Evolutionary conservation across 2,888 invertebrate genomes (phyloP).

Genomic region (Drosophila paranaensis): DNA sequence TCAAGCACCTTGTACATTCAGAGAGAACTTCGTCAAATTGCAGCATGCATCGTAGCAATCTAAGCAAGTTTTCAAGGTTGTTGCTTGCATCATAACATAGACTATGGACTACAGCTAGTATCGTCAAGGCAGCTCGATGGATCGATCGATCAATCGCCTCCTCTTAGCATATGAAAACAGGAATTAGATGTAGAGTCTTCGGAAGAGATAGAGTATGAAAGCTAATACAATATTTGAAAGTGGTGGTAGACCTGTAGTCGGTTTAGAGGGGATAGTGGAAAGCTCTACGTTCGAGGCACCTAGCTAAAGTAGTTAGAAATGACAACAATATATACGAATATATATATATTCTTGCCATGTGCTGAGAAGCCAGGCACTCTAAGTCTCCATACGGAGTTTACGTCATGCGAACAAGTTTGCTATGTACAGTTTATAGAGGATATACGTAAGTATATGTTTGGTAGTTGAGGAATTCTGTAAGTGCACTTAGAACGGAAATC

Average conservation of each 20-base stretch:
- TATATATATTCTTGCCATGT: neutral
- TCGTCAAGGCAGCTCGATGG: slow-evolving; percentile 7
- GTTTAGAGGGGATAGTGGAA: slow-evolving; percentile 6
- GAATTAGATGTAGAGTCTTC: neutral
- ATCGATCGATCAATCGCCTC: neutral
- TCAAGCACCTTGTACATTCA: neutral
- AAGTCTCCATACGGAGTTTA: slow-evolving; percentile 14
- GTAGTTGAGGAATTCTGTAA: neutral
- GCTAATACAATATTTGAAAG: neutral
- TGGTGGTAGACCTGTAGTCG: slow-evolving; percentile 1
- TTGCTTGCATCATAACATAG: neutral
- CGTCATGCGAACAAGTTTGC: slow-evolving; percentile 29
- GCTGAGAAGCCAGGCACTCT: slow-evolving; percentile 14
- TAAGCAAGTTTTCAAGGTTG: neutral
- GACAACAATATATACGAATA: slow-evolving; percentile 1
- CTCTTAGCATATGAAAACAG: neutral
- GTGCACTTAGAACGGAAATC: slow-evolving; percentile 6
- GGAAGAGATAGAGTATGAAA: neutral
- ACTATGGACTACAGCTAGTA: slow-evolving; percentile 10
- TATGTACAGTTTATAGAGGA: slow-evolving; percentile 28
- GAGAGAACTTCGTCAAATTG: neutral
- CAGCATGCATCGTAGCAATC: slow-evolving; percentile 20
- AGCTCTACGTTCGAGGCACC: slow-evolving; percentile 21
- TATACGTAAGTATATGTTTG: slow-evolving; percentile 2
- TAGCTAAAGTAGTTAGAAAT: slow-evolving; percentile 1